Conservation (phyloP, 2,888 invertebrate species). For the Ectobius pallidus region DNA sequence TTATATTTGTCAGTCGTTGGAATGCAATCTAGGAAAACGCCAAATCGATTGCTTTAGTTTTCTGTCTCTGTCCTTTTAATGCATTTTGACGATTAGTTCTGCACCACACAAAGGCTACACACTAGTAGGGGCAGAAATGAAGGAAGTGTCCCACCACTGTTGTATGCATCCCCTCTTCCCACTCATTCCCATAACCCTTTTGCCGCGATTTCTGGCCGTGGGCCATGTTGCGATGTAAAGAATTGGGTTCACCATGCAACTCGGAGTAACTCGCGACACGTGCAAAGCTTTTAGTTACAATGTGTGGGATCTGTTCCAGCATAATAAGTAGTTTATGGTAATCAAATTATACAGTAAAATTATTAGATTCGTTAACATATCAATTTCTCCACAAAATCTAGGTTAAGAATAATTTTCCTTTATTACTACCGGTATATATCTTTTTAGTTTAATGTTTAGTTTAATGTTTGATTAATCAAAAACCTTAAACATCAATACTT, state of each 20-base stretch:
- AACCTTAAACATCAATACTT: no score
- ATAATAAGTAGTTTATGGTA: no score
- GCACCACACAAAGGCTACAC: neutral
- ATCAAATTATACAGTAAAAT: no score
- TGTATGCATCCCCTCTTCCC: neutral
- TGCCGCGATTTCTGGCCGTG: neutral
- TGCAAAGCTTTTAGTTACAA: no score
- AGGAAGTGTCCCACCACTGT: neutral
- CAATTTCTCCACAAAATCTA: no score
- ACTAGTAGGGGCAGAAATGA: neutral
- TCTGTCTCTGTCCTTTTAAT: neutral
- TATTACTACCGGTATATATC: no score
- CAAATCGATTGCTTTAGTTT: neutral
- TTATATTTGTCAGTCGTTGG: neutral
- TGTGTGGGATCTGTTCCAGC: no score
- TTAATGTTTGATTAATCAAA: no score
- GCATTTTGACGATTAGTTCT: slow-evolving; percentile 17
- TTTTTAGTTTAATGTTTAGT: no score
- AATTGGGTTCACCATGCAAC: neutral
- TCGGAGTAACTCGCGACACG: neutral
- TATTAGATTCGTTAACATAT: no score
- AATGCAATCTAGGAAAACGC: neutral
- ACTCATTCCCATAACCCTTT: neutral
- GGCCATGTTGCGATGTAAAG: neutral
- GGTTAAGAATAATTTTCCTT: no score